Conservation (phyloP, 2,888 invertebrate species). For the Platycheirus albimanus region DNA sequence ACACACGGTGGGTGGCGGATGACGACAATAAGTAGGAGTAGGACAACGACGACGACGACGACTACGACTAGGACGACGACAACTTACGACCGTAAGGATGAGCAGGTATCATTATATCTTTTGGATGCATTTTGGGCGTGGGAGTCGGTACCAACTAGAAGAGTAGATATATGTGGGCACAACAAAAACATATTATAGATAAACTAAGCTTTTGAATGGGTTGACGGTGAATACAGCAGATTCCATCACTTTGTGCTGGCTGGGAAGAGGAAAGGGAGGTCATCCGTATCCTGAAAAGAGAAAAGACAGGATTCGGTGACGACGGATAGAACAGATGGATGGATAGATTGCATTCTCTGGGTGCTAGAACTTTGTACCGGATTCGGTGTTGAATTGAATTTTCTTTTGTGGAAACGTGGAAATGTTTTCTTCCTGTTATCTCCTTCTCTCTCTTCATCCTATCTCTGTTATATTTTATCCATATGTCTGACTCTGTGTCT, state of each 20-base stretch:
- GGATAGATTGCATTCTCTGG: slow-evolving; percentile 64
- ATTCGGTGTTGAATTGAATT: slow-evolving; percentile 63
- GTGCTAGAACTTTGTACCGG: slow-evolving; percentile 58
- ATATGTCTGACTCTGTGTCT: slow-evolving; percentile 38
- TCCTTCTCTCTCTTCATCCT: not conserved
- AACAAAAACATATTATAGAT: slow-evolving; percentile 37
- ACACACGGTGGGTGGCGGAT: slow-evolving; percentile 1
- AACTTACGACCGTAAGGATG: slow-evolving; percentile 30
- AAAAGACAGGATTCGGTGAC: slow-evolving; percentile 49
- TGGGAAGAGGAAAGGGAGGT: not conserved
- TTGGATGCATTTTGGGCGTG: slow-evolving; percentile 34
- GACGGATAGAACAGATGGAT: slow-evolving; percentile 59
- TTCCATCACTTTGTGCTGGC: not conserved
- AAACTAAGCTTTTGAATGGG: slow-evolving; percentile 45
- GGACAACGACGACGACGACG: not conserved
- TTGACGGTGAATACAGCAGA: slow-evolving; percentile 23
- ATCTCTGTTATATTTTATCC: not conserved
- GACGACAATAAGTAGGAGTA: not conserved
- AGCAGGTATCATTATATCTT: slow-evolving; percentile 55
- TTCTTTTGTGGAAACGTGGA: slow-evolving; percentile 49
- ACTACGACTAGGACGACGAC: slow-evolving; percentile 10
- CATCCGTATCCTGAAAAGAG: slow-evolving; percentile 18
- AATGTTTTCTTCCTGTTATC: slow-evolving; percentile 12
- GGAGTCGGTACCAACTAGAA: not conserved
- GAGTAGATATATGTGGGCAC: slow-evolving; percentile 9